These are phyloP conservation scores for Microtus oregoni DNA, from an alignment of 2,113 vertebrate species.

Conservation along the genomic window DNA sequence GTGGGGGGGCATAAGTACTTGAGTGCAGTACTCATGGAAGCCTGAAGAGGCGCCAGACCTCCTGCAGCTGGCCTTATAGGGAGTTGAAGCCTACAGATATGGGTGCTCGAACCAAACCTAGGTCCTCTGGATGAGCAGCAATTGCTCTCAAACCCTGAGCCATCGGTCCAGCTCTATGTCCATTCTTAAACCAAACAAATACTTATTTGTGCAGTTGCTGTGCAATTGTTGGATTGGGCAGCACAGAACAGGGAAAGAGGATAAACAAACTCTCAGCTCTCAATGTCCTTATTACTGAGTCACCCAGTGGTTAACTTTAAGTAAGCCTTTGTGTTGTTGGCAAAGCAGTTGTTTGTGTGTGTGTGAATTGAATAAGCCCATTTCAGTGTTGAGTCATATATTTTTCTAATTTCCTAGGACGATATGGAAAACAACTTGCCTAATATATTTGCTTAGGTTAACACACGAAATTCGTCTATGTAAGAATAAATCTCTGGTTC, in stretches of 20 bases:
- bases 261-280: neutral
- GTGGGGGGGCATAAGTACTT: too few relatives aligned
- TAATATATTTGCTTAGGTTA: neutral
- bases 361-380: neutral
- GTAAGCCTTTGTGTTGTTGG: neutral
- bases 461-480: neutral
- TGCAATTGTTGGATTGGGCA: neutral
- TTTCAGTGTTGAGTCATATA: neutral
- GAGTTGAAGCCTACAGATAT: too few relatives aligned
- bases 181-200: constrained; percentile 9
- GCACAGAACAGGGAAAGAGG: neutral
- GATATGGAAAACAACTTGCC: neutral
- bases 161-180: neutral
- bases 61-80: neutral
- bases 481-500: neutral
- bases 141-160: neutral
- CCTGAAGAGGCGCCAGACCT: neutral
- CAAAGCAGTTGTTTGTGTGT: neutral
- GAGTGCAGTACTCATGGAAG: neutral
- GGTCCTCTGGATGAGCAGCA: neutral
- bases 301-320: constrained; percentile 49
- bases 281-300: neutral
- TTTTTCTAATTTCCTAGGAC: neutral
- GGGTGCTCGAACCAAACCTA: neutral
- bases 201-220: neutral